Conservation (phyloP, 2,113 vertebrate species). For the Orthonyx spaldingii region DNA sequence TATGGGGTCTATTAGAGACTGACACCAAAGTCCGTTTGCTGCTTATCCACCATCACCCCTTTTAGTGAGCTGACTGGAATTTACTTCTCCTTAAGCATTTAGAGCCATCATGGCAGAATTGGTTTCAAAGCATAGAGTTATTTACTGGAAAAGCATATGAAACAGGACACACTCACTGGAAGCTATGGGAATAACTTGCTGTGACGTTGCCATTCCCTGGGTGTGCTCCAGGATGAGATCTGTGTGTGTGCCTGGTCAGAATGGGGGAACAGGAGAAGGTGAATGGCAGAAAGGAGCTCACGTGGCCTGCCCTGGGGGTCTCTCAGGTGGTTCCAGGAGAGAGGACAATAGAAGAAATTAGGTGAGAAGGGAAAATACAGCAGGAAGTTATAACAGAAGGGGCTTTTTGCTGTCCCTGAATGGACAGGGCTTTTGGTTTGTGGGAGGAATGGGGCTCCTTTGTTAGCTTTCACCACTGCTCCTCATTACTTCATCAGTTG, state of each 20-base stretch:
- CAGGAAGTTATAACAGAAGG: neutral
- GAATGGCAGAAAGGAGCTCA: neutral
- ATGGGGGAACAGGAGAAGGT: rapidly evolving
- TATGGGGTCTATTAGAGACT: neutral
- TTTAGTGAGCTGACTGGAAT: neutral
- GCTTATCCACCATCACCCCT: neutral
- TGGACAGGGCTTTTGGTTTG: neutral
- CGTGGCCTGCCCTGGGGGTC: neutral
- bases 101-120: neutral
- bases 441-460: neutral
- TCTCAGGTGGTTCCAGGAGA: neutral
- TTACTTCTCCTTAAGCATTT: neutral
- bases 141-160: neutral
- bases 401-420: neutral
- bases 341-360: neutral
- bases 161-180: neutral
- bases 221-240: neutral
- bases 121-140: neutral
- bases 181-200: neutral
- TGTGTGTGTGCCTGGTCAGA: rapidly evolving
- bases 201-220: neutral
- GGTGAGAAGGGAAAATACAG: neutral
- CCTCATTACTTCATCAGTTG: neutral
- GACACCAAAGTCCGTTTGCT: neutral
- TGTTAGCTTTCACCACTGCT: neutral